Conservation (phyloP, 2,797 vertebrate genomes). For the Peromyscus attwateri region DNA sequence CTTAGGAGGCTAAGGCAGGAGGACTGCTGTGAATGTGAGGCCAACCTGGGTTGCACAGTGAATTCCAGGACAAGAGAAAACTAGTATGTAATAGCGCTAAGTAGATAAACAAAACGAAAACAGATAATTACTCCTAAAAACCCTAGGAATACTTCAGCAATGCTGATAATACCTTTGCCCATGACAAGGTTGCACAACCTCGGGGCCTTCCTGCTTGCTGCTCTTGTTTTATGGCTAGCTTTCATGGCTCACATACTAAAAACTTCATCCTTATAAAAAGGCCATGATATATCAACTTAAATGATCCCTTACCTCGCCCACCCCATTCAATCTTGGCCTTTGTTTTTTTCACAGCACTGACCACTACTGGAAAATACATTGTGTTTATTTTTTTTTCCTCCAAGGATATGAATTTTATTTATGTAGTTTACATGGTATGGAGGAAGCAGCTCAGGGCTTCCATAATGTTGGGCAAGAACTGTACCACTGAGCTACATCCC, state of each 20-base stretch:
- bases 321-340: not conserved
- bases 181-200: no score
- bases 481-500: not conserved
- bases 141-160: not conserved
- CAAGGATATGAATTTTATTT: not conserved
- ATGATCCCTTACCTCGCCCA: not conserved
- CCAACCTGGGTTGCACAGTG: not conserved
- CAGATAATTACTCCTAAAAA: not conserved
- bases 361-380: not conserved
- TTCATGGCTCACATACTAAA: not conserved
- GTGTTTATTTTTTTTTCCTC: not conserved
- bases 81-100: not conserved
- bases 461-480: not conserved
- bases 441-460: not conserved
- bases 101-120: not conserved
- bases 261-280: not conserved
- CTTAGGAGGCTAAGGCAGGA: not conserved
- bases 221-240: not conserved
- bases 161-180: not conserved
- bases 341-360: not conserved
- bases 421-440: not conserved
- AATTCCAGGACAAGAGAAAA: not conserved
- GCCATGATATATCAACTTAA: not conserved
- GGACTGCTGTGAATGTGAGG: not conserved
- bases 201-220: not conserved